Base-by-base conservation (phyloP, 2,888 invertebrate species). In the Conistra vaccinii region DNA sequence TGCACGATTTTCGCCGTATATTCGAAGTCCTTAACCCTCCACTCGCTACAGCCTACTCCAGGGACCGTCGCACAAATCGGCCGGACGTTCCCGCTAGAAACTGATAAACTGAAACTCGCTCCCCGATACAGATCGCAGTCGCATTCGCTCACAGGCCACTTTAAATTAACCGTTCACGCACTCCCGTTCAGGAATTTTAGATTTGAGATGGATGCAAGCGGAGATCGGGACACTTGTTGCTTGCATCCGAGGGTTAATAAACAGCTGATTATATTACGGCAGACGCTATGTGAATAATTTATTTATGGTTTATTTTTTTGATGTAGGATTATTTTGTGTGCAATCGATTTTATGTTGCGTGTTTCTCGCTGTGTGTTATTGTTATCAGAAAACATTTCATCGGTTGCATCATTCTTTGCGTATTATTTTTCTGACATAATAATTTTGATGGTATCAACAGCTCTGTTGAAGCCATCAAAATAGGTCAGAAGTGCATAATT, bases 161-260 rank as follows among this genome's bases (percentile, higher is more conserved):
- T 95, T 96, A 95, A 95, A 95, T 96, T 95, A 96, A 96, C 94
- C 91, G 94, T 95, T 95, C 94, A 94, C 95, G 94, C 94, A 93
- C 94, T 94, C 92, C 93, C 90, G 91, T 92, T 90, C 92, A 93
- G 94, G 96, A 95, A 96, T 96, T 95, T 96, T 94, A 96, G 95
- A 96, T 96, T 93, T 92, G 92, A 95, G 95, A 95, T 94, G 94
- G 93, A 94, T 90, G 92, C 89, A 84, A 81, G 88, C 85, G 85
- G 85, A 89, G 93, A 93, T 91, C 92, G 89, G 84, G 88, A 92
- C 92, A 92, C 90, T 92, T 90, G 90, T 89, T 71, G 81, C 86
- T 81, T 76, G 84, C 86, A 78, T 81, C 75, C 81, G 70, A 76
- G 81, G 77, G 78, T 85, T 87, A 84, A 86, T 86, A 87, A 87